Evolutionary conservation across 2,888 invertebrate genomes (phyloP).

Genomic region (Caenorhabditis wallacei): DNA sequence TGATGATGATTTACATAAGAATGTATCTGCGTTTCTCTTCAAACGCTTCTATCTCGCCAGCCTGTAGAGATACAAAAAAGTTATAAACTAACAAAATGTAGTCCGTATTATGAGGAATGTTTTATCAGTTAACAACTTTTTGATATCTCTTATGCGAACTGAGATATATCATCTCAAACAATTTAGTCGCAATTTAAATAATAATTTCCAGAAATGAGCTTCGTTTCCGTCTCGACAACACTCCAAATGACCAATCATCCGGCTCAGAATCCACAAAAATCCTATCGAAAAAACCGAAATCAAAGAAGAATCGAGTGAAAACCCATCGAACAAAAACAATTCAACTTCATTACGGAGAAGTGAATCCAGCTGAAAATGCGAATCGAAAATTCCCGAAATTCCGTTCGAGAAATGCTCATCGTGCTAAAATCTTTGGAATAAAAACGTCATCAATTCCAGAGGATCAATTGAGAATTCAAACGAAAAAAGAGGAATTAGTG

Average conservation of each 20-base stretch:
- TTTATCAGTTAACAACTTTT: too few species aligned
- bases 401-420: slow-evolving; percentile 36
- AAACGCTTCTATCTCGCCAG: too few species aligned
- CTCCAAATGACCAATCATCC: slow-evolving; percentile 23
- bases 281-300: slow-evolving; percentile 31
- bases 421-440: slow-evolving; percentile 60
- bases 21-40: too few species aligned
- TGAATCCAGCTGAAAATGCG: slow-evolving; percentile 23
- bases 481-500: slow-evolving; percentile 53
- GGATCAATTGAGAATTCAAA: slow-evolving; percentile 3
- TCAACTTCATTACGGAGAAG: slow-evolving; percentile 58
- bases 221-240: slow-evolving; percentile 43
- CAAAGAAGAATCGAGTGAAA: slow-evolving; percentile 43
- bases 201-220: slow-evolving; percentile 53
- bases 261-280: slow-evolving; percentile 26
- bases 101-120: too few species aligned
- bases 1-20: too few species aligned
- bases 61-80: too few species aligned
- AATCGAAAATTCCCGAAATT: slow-evolving; percentile 60
- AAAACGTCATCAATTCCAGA: slow-evolving; percentile 50
- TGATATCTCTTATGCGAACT: too few species aligned
- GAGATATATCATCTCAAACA: too few species aligned
- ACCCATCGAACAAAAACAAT: slow-evolving; percentile 45
- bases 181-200: too few species aligned
- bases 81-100: too few species aligned